Evolutionary conservation across 2,888 invertebrate species (phyloP), one percentile per base, ranked within the genome.

Genomic region (Acanthosoma haemorrhoidale): DNA sequence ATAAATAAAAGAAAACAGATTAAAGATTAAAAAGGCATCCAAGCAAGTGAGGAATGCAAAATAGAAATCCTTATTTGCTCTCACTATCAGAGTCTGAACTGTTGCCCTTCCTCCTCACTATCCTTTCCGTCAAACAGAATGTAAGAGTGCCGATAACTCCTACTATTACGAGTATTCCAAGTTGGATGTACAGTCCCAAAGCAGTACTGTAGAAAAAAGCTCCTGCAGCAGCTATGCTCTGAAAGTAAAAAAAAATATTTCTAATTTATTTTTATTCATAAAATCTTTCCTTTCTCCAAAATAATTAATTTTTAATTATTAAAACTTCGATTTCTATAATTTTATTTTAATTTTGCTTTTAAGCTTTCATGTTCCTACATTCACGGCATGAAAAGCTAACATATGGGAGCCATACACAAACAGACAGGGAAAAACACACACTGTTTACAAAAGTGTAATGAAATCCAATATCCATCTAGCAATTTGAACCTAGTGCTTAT

Each of bases 201-300:
- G 84, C 82, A 8, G 88, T 87, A 18, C 92, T 90, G 80, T 94
- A 94, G 80, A 89, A 88, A 83, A 94, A 94, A 73, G 91, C 89
- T 2, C 87, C 82, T 0, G 94, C 94, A 5, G 94, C 92, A 1
- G 92, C 92, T 59, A 93, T 83, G 0, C 94, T 93, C 87, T 94
- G 83, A 60, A 73, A 73, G 32, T n/a, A 66, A 25, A 25, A 6
- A 38, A 3, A 21, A 69, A 61, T 18, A 25, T n/a, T n/a, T n/a
- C n/a, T n/a, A n/a, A n/a, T n/a, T n/a, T n/a, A n/a, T n/a, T n/a
- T n/a, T n/a, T n/a, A n/a, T n/a, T n/a, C n/a, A n/a, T n/a, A n/a
- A n/a, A n/a, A n/a, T n/a, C n/a, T n/a, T n/a, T n/a, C n/a, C n/a
- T n/a, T n/a, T n/a, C n/a, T n/a, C n/a, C n/a, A n/a, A n/a, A n/a